Evolutionary conservation across 2,113 vertebrate species (phyloP), one percentile per base, ranked within the genome.

Genomic region (Hyperoodon ampullatus): DNA sequence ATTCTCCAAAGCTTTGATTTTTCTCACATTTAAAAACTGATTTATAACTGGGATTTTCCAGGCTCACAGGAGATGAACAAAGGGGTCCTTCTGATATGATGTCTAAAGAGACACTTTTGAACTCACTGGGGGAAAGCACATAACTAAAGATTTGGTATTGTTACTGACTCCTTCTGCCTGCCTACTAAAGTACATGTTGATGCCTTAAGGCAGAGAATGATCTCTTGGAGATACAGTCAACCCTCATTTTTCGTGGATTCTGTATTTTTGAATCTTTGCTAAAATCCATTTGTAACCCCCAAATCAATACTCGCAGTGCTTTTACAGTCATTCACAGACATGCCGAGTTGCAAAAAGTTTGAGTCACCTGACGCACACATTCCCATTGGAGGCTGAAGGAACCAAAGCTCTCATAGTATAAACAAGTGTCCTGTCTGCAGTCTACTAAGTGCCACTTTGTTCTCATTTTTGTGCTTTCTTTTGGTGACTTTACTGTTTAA

Each of bases 1-100:
- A 77, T 94, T 97, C 77, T 88, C 44, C 50, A 92, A 82, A 94
- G 24, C 39, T 80, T 92, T 92, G 26, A n/a, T 75, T 94, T 91
- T 96, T 96, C 39, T 95, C 30, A 72, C 58, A 11, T 70, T 96
- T 80, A 92, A 97, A 96, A 44, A 47, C 44, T 47, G 26, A 53
- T 58, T 96, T 74, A 89, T 78, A 93, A 81, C 50, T 92, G 19
- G 21, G 6, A 60, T 90, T 97, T 78, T 86, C 65, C 21, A 83
- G 47, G 66, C 30, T 90, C 61, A 66, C 6, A 30, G 30, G 23
- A 94, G 70, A 93, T 84, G 47, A 92, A 53, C 19, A 70, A 87
- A 94, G 28, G 23, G 2, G 3, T 72, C 50, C 33, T 93, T 89
- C 71, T 93, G 35, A 50, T 87, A 35, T 50, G 26, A 82, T 72